phyloP scores from a whole-genome alignment of 2,797 vertebrate genomes.

The Cirrhinus molitorella region DNA sequence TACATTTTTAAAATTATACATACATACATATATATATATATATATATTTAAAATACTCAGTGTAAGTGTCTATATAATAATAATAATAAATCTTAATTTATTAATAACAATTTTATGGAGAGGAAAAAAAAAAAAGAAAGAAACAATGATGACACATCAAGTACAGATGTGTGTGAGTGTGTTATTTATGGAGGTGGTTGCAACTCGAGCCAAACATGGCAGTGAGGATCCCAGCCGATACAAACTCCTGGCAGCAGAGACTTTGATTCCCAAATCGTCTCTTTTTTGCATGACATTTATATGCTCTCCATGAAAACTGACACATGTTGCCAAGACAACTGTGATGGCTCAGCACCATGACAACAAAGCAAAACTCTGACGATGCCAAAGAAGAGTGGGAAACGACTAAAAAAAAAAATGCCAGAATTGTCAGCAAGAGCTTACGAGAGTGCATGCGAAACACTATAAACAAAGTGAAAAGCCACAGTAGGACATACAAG shows the following conservation, averaged over 20 bases:
- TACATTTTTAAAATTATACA: not conserved
- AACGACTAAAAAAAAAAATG: not conserved
- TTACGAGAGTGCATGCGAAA: not conserved
- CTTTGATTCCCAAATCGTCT: constrained; percentile 68
- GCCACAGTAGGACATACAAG: constrained; percentile 66
- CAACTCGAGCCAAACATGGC: constrained; percentile 60
- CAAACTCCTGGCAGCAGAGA: constrained; percentile 70
- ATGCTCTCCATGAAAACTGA: constrained; percentile 70
- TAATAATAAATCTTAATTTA: not conserved
- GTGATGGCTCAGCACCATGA: constrained; percentile 73
- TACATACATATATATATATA: no score
- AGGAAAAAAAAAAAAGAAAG: not conserved
- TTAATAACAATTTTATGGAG: no score
- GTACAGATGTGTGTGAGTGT: constrained; percentile 41
- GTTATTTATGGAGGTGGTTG: constrained; percentile 48
- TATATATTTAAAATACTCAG: no score
- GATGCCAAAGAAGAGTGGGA: constrained; percentile 57
- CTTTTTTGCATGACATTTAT: constrained; percentile 76
- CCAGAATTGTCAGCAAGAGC: not conserved
- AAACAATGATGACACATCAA: not conserved
- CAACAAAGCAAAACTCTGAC: constrained; percentile 72
- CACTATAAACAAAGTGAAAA: constrained; percentile 13
- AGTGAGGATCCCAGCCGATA: constrained; percentile 72
- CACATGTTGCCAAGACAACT: constrained; percentile 75
- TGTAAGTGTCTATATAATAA: not conserved